phyloP scores from a whole-genome alignment of 2,797 vertebrate genomes.

The Diglossa cyanea region DNA sequence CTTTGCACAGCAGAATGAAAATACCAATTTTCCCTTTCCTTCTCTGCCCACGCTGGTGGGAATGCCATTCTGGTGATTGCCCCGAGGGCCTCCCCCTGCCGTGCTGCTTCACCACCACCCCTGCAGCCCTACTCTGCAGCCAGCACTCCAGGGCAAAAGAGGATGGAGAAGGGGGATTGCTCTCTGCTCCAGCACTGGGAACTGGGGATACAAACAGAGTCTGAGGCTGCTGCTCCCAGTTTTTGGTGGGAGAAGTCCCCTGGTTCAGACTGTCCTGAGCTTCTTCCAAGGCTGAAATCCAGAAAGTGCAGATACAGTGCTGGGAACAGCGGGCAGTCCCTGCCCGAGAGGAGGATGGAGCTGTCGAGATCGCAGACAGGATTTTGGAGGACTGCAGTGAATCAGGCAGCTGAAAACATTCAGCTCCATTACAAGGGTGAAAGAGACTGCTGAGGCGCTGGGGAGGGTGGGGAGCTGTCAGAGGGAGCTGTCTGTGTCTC shows the following conservation, averaged over 20 bases:
- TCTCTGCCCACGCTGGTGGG: background rate
- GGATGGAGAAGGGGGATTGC: background rate
- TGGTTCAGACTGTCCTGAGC: background rate
- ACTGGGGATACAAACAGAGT: background rate
- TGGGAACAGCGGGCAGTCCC: background rate
- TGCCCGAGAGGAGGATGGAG: background rate
- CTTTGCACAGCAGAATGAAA: background rate
- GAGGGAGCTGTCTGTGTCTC: background rate
- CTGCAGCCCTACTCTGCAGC: background rate
- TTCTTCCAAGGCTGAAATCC: background rate
- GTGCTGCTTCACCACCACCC: background rate
- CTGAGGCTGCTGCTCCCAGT: background rate
- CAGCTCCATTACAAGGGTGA: fast-evolving
- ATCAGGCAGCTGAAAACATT: background rate
- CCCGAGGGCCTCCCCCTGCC: background rate
- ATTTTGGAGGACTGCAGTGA: background rate
- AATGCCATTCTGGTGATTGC: background rate
- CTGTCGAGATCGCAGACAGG: background rate
- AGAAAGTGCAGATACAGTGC: background rate
- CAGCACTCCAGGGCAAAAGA: background rate
- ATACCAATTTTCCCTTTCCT: background rate
- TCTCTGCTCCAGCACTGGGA: background rate
- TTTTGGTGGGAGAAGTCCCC: background rate
- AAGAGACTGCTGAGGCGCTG: background rate
- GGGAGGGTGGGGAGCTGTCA: background rate